Evolutionary conservation across 1,140 invertebrate species (phyloP), one percentile per base, ranked within the genome.

Genomic region (Drosophila tristis): DNA sequence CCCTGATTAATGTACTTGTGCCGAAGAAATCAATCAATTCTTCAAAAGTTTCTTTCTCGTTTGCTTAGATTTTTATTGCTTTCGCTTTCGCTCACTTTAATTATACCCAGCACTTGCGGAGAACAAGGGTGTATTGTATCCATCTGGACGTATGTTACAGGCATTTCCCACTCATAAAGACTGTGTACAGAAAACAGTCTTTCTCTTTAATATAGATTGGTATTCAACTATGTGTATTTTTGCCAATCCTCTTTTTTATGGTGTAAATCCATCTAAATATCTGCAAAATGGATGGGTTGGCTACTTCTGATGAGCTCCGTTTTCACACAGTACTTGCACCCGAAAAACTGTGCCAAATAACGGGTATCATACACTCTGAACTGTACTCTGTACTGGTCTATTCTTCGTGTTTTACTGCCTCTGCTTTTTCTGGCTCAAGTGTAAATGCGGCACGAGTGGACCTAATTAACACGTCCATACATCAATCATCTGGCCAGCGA

Each of bases 381-480:
- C 16, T 16, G 16, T 16, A 16, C 16, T 16, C 16, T 16, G 16
- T 16, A 16, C 6, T 25, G 45, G 8, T n/a, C 15, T 23, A 26
- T 31, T 59, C 9, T 16, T 35, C n/a, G 11, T 39, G 35, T 39
- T 44, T 9, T 20, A 26, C 39, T 55, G 20, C 8, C 15, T 6
- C 23, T 16, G 51, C 20, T 35, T 58, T 72, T 65, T 53, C n/a
- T 43, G 44, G 62, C 48, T 55, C n/a, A 39, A 50, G 66, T 71
- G 78, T 64, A 76, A 80, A 62, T 75, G 78, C 73, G 79, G 62
- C 65, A 79, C 65, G 61, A 84, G 64, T 80, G 75, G 84, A 89
- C 84, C 85, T 87, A 87, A 89, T 89, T 89, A 89, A 89, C 84
- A 89, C 84, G 84, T 89, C 84, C 84, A 89, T 89, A 84, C 85